Conservation (phyloP, 2,797 vertebrate genomes). For the Cephalopachus bancanus region DNA sequence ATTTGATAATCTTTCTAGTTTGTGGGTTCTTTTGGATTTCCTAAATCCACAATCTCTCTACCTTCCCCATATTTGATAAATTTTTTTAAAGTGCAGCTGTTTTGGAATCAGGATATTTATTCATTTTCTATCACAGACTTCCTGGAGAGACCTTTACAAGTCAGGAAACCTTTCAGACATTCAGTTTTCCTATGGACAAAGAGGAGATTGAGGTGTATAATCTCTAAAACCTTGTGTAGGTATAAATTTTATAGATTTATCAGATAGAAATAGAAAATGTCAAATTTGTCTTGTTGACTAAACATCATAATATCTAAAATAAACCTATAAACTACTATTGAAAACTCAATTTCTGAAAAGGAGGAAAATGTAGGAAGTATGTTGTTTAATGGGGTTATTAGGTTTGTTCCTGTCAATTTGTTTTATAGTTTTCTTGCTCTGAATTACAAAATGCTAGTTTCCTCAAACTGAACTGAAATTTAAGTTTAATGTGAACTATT, state of each 20-base stretch:
- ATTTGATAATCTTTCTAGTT: not conserved
- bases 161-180: not conserved
- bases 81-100: not conserved
- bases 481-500: not conserved
- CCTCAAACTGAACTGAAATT: slow-evolving; percentile 39
- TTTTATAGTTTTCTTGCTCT: not conserved
- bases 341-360: slow-evolving; percentile 37
- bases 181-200: not conserved
- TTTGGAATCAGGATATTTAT: not conserved
- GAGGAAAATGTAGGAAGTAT: not conserved
- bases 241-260: not conserved
- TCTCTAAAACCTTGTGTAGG: not conserved
- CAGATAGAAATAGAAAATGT: not conserved
- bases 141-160: not conserved
- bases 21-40: not conserved
- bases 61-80: not conserved
- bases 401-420: not conserved
- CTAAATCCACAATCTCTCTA: not conserved
- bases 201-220: not conserved
- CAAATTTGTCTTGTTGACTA: not conserved
- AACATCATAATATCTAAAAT: not conserved
- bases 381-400: no score
- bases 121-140: slow-evolving; percentile 1
- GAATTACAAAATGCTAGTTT: slow-evolving; percentile 26
- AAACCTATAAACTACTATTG: not conserved